phyloP scores from a whole-genome alignment of 2,797 vertebrate species.

The Rachycentron canadum region DNA sequence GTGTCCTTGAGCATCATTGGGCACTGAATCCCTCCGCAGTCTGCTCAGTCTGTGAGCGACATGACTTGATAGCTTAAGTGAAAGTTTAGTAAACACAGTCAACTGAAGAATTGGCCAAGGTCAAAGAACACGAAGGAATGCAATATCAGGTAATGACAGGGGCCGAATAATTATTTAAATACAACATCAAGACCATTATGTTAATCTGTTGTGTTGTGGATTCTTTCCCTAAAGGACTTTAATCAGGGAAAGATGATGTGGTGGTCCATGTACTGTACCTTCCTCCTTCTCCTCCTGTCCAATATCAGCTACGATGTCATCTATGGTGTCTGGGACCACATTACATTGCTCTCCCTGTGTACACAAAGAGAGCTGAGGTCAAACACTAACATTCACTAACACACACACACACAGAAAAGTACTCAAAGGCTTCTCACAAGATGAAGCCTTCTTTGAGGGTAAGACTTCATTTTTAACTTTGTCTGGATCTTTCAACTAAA shows the following conservation, averaged over 20 bases:
- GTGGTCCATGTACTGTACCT: slow-evolving; percentile 80
- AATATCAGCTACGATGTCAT: slow-evolving; percentile 96
- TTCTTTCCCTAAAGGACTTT: not conserved
- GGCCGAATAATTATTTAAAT: slow-evolving; percentile 18
- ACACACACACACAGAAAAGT: not conserved
- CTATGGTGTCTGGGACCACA: slow-evolving; percentile 93
- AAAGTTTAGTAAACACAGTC: slow-evolving; percentile 40
- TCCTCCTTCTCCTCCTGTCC: slow-evolving; percentile 93
- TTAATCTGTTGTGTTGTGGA: not conserved
- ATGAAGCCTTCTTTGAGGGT: not conserved
- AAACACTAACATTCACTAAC: not conserved
- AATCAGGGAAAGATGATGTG: not conserved
- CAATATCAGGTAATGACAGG: slow-evolving; percentile 38
- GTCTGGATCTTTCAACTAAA: not conserved
- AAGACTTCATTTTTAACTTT: not conserved
- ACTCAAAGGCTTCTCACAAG: not conserved
- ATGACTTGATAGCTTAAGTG: not conserved
- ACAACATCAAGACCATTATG: not conserved
- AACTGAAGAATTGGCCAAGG: not conserved
- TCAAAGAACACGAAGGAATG: slow-evolving; percentile 27
- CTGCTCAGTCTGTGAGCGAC: not conserved
- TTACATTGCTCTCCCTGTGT: slow-evolving; percentile 96
- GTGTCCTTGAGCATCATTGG: slow-evolving; percentile 31
- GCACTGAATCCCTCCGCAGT: slow-evolving; percentile 3
- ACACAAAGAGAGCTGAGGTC: slow-evolving; percentile 26